Evolutionary conservation across 2,113 vertebrate species (phyloP), one percentile per base, ranked within the genome.

Genomic region (Dendropsophus ebraccatus): DNA sequence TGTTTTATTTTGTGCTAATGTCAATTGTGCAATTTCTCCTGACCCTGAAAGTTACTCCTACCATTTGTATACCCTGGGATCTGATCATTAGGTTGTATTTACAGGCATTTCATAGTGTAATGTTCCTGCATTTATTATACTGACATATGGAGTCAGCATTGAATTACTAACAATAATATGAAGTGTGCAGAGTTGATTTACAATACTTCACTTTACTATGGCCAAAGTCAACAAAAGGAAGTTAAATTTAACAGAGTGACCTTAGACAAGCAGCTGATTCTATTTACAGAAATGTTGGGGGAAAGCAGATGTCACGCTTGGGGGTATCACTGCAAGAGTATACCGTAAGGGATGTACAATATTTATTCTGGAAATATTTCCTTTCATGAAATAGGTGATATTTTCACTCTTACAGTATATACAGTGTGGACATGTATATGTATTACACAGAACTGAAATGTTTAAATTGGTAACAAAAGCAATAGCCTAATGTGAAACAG

Each of bases 221-320:
- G 54, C 77, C 50, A 80, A 80, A 80, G 54, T 41, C 56, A 80
- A 80, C 77, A 80, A 80, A 41, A 6, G 50, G 30, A 80, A 80
- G 77, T 80, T 80, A 80, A 80, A 80, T 80, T 41, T 60, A 80
- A 80, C 77, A 60, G 23, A 45, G 54, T 80, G 77, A 62, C 77
- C 77, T 58, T 37, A 80, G 77, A 62, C 23, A 17, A n/a, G 14
- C 54, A 60, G 77, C 77, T 60, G 77, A 80, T 41, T 45, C 77
- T 80, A 80, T 80, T 62, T 80, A 80, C 77, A 62, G 77, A 80
- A 50, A 76, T 76, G 45, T 19, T 76, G 73, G 73, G 28, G 45
- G 28, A 76, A 80, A 80, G 77, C 77, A 80, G 77, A 80, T 80
- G 77, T 80, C 77, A 60, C 54, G 54, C 77, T 62, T 62, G 54